Evolutionary conservation across 2,113 vertebrate genomes (phyloP).

Genomic region (Hassar affinis): DNA sequence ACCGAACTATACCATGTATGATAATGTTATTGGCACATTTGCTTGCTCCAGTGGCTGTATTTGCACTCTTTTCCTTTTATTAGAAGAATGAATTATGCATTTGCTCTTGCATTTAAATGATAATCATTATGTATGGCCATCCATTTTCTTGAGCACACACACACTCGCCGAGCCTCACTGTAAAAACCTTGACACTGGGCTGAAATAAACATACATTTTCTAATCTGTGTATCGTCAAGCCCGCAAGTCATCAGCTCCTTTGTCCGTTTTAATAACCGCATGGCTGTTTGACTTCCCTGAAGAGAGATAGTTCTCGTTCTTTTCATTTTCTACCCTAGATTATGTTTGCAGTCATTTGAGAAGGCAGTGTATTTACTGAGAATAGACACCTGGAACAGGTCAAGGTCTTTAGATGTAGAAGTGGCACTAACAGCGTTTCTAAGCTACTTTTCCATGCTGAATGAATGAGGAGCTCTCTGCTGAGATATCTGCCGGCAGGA

Average conservation of each 20-base stretch:
- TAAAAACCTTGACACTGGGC: constrained; percentile 26
- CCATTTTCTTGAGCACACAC: constrained; percentile 24
- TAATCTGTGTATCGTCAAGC: neutral
- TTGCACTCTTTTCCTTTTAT: constrained; percentile 22
- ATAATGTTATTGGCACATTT: constrained; percentile 37
- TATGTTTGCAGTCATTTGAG: constrained; percentile 26
- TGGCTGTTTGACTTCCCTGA: neutral
- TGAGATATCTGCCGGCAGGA: constrained; percentile 10
- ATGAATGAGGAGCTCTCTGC: neutral
- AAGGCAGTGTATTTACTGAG: neutral
- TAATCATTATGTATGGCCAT: constrained; percentile 17
- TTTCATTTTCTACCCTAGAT: neutral
- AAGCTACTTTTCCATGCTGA: constrained; percentile 18
- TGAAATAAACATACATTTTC: constrained; percentile 11
- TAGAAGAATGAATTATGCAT: constrained; percentile 35
- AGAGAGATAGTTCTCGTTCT: neutral
- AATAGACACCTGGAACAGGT: constrained; percentile 11
- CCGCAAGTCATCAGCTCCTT: constrained; percentile 9
- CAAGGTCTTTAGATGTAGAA: constrained; percentile 11
- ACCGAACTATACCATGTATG: constrained; percentile 17
- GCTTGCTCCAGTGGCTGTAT: constrained; percentile 26
- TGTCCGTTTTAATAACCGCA: neutral
- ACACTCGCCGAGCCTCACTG: neutral
- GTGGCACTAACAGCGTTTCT: neutral
- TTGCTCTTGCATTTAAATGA: constrained; percentile 41